Conservation (phyloP, 2,797 vertebrate genomes). For the Urosaurus nigricauda region DNA sequence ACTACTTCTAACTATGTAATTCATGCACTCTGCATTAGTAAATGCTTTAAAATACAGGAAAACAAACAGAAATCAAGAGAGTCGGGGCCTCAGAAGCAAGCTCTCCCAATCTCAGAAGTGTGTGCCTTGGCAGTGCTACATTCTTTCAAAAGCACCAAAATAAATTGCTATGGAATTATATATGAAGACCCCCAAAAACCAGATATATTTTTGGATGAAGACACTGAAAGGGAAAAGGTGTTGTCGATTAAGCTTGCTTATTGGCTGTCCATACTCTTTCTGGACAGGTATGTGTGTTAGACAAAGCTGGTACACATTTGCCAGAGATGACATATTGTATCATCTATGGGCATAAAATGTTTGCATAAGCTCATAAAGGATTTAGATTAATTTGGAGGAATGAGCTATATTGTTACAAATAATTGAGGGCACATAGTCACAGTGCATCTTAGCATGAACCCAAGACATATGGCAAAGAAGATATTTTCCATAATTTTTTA, state of each 20-base stretch:
- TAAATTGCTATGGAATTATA: conserved; percentile 57
- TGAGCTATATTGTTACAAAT: background rate
- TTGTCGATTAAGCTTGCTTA: background rate
- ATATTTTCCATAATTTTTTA: background rate
- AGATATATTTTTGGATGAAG: background rate
- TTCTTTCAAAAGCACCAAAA: conserved; percentile 37
- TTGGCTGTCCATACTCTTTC: background rate
- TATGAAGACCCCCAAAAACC: background rate
- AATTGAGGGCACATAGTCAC: background rate
- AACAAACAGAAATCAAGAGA: conserved; percentile 56
- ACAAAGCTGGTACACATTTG: background rate
- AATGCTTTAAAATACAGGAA: conserved; percentile 55
- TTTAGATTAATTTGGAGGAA: too few species aligned
- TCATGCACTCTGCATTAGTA: conserved; percentile 43
- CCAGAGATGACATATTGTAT: background rate
- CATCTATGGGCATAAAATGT: background rate
- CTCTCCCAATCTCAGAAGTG: conserved; percentile 52
- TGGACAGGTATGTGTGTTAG: too few species aligned
- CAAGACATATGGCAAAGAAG: background rate
- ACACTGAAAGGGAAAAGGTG: background rate
- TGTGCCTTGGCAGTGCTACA: conserved; percentile 42
- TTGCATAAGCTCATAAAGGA: background rate
- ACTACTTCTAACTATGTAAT: conserved; percentile 65
- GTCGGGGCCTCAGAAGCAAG: conserved; percentile 56
- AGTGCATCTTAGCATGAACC: background rate